Evolutionary conservation across 1,140 invertebrate genomes (phyloP), one percentile per base, ranked within the genome.

Genomic region (Drosophila bifasciata): DNA sequence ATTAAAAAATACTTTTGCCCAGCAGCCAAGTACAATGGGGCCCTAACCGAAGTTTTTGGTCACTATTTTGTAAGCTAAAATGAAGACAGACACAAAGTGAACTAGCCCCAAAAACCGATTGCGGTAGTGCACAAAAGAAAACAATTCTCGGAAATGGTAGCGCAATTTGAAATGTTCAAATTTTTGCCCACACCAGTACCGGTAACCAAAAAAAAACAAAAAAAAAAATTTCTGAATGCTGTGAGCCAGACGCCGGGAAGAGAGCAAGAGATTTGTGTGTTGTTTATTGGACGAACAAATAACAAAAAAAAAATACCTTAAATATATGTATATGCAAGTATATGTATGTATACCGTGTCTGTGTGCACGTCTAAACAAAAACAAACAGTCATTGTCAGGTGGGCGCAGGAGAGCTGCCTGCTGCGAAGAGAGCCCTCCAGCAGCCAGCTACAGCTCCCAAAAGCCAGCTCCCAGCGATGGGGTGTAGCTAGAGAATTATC

Each of bases 81-180:
- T 21, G 40, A 41, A 23, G 23, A 8, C 15, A n/a, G 13, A 9
- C 44, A 51, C 59, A 39, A 63, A 67, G 40, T 36, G 23, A 67
- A 76, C 57, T 51, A 41, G 41, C n/a, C 36, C 56, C 32, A 36
- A 62, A 53, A 55, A 76, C 32, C 57, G 40, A 50, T 69, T 48
- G 19, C 52, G 49, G 32, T 13, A 11, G 32, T 36, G 21, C 53
- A n/a, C 62, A 49, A 71, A 58, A 75, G 66, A 75, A 75, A 75
- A 58, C 70, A 75, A 66, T 75, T 75, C 71, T 74, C 55, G 71
- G 71, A 75, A 75, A 74, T 75, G 70, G 60, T 66, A 66, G 67
- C 67, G 56, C 68, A 72, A 77, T 78, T 78, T 77, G 43, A 60
- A 69, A 70, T 70, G 36, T 58, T 64, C 17, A 52, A 16, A 73